Base-by-base conservation (phyloP, 1,140 invertebrate species). In the Neodiprion fabricii region DNA sequence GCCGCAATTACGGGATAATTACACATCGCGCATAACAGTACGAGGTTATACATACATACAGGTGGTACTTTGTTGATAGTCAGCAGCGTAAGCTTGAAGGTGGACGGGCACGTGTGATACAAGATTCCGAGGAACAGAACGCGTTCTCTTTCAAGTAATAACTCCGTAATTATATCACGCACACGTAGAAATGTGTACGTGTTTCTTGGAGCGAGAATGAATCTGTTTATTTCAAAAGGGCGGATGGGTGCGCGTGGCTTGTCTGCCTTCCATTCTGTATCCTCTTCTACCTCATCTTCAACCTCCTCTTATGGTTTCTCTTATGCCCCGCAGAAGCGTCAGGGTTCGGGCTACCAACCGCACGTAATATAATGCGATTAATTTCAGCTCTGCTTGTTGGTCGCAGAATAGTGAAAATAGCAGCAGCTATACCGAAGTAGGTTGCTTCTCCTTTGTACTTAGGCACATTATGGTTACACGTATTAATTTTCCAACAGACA, bases 361-460 rank as follows among this genome's bases (percentile, higher is more conserved):
- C 67, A 69, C 67, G 40, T 69, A 69, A 69, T 69, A 69, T 69
- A 69, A 69, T 47, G 67, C 21, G 67, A 69, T 69, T 69, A 69
- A 69, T 69, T 69, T 69, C 67, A 47, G 67, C 14, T 21, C 23
- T 4, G 67, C 40, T 69, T 69, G 21, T 47, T 23, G 21, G 67
- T 11, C 11, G 40, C 67, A 47, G 23, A 69, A 69, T 69, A 69
- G 67, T 47, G 67, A 69, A 69, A 69, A 69, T 23, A 69, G 14
- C 67, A 47, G 14, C 67, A 47, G 67, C 67, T 11, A 21, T 7
- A 14, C 40, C 67, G 28, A 69, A 69, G 67, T 69, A 69, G 67
- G 21, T 69, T 40, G 67, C 67, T 12, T 47, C 11, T 69, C 4
- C 21, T 69, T 69, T 47, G 40, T 69, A 47, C 53, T 61, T 61